phyloP scores from a whole-genome alignment of 30 jellyfish, hydroid and myxozoan species.

The Chironex yamaguchii region DNA sequence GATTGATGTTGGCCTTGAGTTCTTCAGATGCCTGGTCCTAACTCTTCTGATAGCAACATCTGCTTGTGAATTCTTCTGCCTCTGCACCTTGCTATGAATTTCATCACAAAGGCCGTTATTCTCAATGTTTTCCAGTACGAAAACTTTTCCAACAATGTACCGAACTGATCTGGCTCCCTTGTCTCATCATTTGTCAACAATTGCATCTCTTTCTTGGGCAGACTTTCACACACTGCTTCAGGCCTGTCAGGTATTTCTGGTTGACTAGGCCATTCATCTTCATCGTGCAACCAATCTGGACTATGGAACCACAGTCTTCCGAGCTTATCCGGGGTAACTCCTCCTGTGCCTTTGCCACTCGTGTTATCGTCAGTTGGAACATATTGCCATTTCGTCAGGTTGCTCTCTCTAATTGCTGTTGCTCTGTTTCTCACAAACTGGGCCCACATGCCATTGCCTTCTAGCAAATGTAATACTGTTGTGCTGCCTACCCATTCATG shows the following conservation, averaged over 20 bases:
- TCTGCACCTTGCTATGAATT: constrained; percentile 55
- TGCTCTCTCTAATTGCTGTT: constrained; percentile 48
- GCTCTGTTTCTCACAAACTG: constrained; percentile 77
- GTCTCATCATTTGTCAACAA: constrained; percentile 25
- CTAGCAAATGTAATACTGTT: constrained; percentile 71
- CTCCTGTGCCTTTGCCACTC: constrained; percentile 67
- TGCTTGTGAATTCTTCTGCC: constrained; percentile 38
- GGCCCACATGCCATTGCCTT: constrained; percentile 63
- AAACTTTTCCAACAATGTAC: constrained; percentile 39
- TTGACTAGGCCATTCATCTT: constrained; percentile 74
- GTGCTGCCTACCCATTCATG: constrained; percentile 80
- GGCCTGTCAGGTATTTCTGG: constrained; percentile 53
- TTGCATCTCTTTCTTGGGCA: constrained; percentile 49
- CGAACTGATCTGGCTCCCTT: constrained; percentile 32
- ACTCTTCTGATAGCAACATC: constrained; percentile 42
- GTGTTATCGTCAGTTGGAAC: constrained; percentile 71
- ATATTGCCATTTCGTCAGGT: constrained; percentile 57
- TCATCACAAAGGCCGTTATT: constrained; percentile 66
- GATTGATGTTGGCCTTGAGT: constrained; percentile 20
- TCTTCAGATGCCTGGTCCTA: constrained; percentile 44
- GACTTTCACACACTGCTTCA: constrained; percentile 43
- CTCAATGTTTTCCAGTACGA: constrained; percentile 53
- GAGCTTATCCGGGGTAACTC: constrained; percentile 53
- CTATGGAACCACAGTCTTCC: constrained; percentile 76
- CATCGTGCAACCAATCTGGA: constrained; percentile 71